Percentiles rank a stretch among this genome's conserved stretches.
Evolutionary conservation across 2,797 vertebrate genomes (phyloP).

Genomic region (Clarias laeviceps): DNA sequence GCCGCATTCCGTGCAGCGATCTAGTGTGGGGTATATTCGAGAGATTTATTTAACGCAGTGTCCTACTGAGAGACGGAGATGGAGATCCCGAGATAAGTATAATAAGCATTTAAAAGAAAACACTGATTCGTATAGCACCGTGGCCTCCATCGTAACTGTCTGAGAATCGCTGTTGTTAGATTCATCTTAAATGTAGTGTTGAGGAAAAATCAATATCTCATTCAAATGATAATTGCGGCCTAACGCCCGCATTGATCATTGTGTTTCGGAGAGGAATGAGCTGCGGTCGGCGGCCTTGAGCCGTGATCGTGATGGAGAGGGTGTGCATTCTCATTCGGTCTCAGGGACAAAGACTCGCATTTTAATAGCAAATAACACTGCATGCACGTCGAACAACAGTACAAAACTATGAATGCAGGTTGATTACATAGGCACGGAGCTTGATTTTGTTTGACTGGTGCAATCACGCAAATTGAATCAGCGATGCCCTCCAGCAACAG

Average conservation of each 20-base stretch:
- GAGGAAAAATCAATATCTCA: constrained; percentile 66
- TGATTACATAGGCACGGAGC: constrained; percentile 36
- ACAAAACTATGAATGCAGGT: constrained; percentile 19
- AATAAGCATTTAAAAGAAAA: constrained; percentile 13
- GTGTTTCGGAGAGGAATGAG: constrained; percentile 27
- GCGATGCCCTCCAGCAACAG: constrained; percentile 28
- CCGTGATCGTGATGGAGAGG: constrained; percentile 27
- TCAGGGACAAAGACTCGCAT: constrained; percentile 35
- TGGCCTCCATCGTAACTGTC: neutral
- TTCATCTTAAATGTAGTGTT: constrained; percentile 52
- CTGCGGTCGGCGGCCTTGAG: constrained; percentile 32
- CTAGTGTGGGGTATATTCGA: constrained; percentile 16
- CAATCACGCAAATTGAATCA: constrained; percentile 51
- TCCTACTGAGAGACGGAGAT: neutral
- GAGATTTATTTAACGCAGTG: constrained; percentile 37
- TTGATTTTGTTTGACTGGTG: constrained; percentile 51
- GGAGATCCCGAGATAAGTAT: neutral
- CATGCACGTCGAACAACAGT: neutral
- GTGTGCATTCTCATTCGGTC: constrained; percentile 19
- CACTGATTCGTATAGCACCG: neutral
- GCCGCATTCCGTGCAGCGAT: constrained; percentile 17
- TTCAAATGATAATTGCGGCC: constrained; percentile 65
- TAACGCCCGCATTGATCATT: constrained; percentile 46
- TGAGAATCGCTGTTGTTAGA: constrained; percentile 26
- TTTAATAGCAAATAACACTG: constrained; percentile 39